Base-by-base conservation (phyloP, 2,888 invertebrate genomes). In the Acrocera orbiculus region DNA sequence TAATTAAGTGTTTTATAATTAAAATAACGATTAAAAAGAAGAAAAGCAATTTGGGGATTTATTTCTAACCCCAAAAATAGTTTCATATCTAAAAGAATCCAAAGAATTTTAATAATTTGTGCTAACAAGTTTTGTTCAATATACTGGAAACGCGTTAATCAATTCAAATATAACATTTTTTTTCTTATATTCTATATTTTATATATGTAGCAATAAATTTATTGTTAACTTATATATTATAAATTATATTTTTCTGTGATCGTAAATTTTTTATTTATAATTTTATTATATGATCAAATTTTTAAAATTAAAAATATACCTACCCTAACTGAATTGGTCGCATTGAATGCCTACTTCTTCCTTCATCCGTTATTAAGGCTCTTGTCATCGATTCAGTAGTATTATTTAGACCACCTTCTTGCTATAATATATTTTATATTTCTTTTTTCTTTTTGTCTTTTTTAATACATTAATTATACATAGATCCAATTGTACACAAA, bases 281-380 rank as follows among this genome's bases (percentile, higher is more conserved):
- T n/a, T n/a, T n/a, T n/a, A n/a, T n/a, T n/a, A n/a, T n/a, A n/a
- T n/a, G n/a, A n/a, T n/a, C n/a, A n/a, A 17, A 29, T 34, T 34
- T 37, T 27, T 34, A 22, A 31, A 23, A 23, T 17, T 29, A 15
- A 28, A 20, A 45, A 42, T 46, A 53, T 60, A 86, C 85, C 70
- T 86, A 87, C 86, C 87, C 87, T 68, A 89, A 74, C 67, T 87
- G 87, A 64, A 87, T 85, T 65, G 85, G 85, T 66, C 85, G 86
- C 66, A 81, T 69, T 56, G 70, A 73, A 66, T 80, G 76, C 46
- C 59, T 59, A 69, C 77, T 75, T 67, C 80, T 78, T 66, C 79
- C 77, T 72, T 87, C 86, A 69, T 87, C 87, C 66, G 81, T 81
- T 65, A 87, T 87, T 69, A 87, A 77, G 66, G 86, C 85, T 64